These are phyloP conservation scores for Sebastolobus altivelis DNA, from an alignment of 2,797 vertebrate genomes.

Conservation along the genomic window DNA sequence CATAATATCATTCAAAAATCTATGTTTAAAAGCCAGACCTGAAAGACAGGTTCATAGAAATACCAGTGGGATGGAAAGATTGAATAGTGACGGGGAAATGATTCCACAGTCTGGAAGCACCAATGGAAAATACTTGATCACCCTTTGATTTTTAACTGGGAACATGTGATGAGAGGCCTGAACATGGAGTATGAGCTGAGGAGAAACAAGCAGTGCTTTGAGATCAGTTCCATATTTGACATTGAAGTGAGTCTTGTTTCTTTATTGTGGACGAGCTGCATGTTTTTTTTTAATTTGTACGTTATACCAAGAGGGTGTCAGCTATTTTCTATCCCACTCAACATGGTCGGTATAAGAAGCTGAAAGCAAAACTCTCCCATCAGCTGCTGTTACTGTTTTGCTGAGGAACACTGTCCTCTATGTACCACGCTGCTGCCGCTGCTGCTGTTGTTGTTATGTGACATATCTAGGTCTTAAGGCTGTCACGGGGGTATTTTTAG, in stretches of 20 bases:
- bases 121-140: neutral
- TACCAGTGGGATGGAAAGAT: neutral
- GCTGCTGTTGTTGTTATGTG: conserved; percentile 58
- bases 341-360: conserved; percentile 1
- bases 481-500: conserved; percentile 73
- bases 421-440: conserved; percentile 36
- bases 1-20: neutral
- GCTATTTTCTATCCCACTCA: neutral
- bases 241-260: neutral
- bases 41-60: neutral
- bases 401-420: conserved; percentile 36
- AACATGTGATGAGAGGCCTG: neutral
- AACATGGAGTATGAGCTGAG: neutral
- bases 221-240: neutral
- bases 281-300: neutral
- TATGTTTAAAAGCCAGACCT: neutral
- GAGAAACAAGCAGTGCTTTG: neutral
- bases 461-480: conserved; percentile 78
- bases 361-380: conserved; percentile 18
- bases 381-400: conserved; percentile 47
- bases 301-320: neutral
- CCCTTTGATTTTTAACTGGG: neutral
- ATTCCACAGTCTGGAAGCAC: neutral
- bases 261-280: neutral
- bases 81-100: neutral